Conservation (phyloP, 1,140 invertebrate species). For the Tetragnatha versicolor region DNA sequence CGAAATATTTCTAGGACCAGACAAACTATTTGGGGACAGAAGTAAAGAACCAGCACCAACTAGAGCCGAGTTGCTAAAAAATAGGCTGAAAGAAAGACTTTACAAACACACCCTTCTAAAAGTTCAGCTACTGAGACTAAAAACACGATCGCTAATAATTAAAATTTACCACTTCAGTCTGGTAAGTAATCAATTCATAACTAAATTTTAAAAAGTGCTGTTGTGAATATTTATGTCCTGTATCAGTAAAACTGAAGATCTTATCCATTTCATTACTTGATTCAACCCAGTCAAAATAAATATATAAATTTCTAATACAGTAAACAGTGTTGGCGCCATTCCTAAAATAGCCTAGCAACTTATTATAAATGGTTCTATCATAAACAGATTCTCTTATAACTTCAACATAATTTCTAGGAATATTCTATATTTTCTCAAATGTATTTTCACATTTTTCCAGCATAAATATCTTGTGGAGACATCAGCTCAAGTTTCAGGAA, state of each 20-base stretch:
- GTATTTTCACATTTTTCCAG: slow-evolving; percentile 1
- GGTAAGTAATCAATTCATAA: not conserved
- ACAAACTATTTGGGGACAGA: slow-evolving; percentile 45
- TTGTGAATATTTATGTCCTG: not conserved
- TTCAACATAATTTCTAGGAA: not conserved
- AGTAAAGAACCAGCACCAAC: slow-evolving; percentile 14
- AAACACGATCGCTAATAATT: slow-evolving; percentile 5
- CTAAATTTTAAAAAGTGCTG: not conserved
- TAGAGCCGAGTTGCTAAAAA: slow-evolving; percentile 35
- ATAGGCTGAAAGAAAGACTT: slow-evolving; percentile 40
- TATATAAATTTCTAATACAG: not conserved
- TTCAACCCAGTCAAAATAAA: not conserved
- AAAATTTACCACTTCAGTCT: slow-evolving; percentile 30
- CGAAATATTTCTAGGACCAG: slow-evolving; percentile 26
- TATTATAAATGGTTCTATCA: not conserved
- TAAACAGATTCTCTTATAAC: not conserved
- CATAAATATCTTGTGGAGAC: slow-evolving; percentile 19
- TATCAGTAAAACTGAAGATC: not conserved
- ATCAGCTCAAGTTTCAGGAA: not conserved
- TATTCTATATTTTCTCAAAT: not conserved
- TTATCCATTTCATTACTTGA: not conserved
- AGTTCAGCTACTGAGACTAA: slow-evolving; percentile 19
- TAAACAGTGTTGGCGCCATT: not conserved
- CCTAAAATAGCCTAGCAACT: not conserved
- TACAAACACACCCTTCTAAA: slow-evolving; percentile 45